Conservation (phyloP, 2,888 invertebrate species). For the Gnatocerus cornutus region DNA sequence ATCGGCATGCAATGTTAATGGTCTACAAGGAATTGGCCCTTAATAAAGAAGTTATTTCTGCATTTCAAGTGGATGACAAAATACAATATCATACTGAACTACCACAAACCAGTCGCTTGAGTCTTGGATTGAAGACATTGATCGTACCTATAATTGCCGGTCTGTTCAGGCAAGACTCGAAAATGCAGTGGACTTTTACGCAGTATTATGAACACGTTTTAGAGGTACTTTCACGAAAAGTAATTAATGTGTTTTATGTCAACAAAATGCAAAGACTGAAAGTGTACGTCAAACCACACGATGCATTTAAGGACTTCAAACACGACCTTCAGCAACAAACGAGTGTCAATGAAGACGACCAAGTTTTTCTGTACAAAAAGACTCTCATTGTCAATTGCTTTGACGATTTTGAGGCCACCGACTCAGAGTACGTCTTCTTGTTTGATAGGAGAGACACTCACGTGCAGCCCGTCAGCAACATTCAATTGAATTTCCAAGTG, state of each 20-base stretch:
- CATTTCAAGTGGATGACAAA: slow-evolving; percentile 5
- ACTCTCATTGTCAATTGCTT: slow-evolving; percentile 19
- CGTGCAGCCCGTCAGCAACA: neutral
- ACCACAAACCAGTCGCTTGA: slow-evolving; percentile 20
- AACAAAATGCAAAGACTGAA: slow-evolving; percentile 25
- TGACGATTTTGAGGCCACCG: slow-evolving; percentile 11
- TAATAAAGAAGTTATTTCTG: slow-evolving; percentile 13
- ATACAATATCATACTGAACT: slow-evolving; percentile 7
- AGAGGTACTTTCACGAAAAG: slow-evolving; percentile 10
- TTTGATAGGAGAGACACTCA: slow-evolving; percentile 8
- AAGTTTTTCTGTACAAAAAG: slow-evolving; percentile 27
- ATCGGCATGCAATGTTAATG: slow-evolving; percentile 6
- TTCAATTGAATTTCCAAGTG: slow-evolving; percentile 13
- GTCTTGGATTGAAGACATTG: slow-evolving; percentile 22
- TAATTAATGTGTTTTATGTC: slow-evolving; percentile 28
- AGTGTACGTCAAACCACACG: slow-evolving; percentile 21
- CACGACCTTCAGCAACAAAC: neutral
- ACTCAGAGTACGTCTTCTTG: slow-evolving; percentile 11
- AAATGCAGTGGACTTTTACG: slow-evolving; percentile 11
- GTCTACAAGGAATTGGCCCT: slow-evolving; percentile 22
- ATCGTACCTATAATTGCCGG: slow-evolving; percentile 27
- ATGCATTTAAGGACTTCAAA: slow-evolving; percentile 32
- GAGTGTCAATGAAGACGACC: slow-evolving; percentile 11
- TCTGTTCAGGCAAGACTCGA: slow-evolving; percentile 17
- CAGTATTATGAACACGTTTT: slow-evolving; percentile 12